Base-by-base conservation (phyloP, 2,797 vertebrate genomes). In the Bovichtus diacanthus region DNA sequence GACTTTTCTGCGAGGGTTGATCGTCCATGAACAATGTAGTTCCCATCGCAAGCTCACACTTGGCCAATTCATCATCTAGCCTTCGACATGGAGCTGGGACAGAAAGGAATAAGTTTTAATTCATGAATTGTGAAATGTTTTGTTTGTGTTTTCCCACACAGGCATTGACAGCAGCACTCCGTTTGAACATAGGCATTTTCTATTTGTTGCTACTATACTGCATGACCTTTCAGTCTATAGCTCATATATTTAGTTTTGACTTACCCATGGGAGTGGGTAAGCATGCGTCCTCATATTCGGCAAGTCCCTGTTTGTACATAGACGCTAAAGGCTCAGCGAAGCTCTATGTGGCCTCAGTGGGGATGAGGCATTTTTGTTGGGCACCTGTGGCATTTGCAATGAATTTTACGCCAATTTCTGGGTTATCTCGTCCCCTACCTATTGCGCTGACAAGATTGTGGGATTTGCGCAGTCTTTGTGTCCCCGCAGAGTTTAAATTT, bases 21-120 rank as follows among this genome's bases (percentile, higher is more conserved):
- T 93, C 83, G 84, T 88, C 87, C 92, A 89, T 93, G 90, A 94
- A 93, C 92, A 91, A 91, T 91, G 88, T 73, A 90, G 85, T 90
- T 88, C 81, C 81, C 34, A 55, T 89, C 62, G 46, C 76, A 31
- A 76, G 84, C 88, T 91, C 86, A 79, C 88, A 92, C 87, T 83
- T 71, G 81, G 78, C 74, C 87, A 82, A 90, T 93, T 92, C 86
- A 90, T 92, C 91, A 92, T 89, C 79, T 53, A 70, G 69, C 81
- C 81, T 81, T 78, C 10, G 13, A 88, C 31, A 3, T 46, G 50
- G 66, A 53, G 72, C 36, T 41, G 54, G 36, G 21, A 54, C 2
- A 9, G 44, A 72, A 23, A 71, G 43, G 54, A 78, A 80, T 73
- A 79, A 11, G 53, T 87, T 87, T 84, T 80, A 87, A 90, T 83